phyloP scores from a whole-genome alignment of 92 coral and sea anemone genomes.

The Ricordea florida region DNA sequence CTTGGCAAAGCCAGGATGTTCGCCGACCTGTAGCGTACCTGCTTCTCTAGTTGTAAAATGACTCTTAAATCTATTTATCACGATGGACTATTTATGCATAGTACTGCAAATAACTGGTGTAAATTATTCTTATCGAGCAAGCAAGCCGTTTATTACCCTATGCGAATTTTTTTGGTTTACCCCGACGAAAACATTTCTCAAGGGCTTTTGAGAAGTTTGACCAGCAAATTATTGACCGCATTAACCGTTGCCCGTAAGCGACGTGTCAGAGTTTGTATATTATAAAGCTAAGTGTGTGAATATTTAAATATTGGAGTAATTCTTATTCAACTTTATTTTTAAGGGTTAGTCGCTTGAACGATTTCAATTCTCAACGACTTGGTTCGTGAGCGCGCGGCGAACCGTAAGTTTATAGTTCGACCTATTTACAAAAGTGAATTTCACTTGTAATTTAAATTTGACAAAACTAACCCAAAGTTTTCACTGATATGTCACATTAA shows the following conservation, averaged over 20 bases:
- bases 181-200: slow-evolving; percentile 47
- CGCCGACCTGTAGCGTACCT: slow-evolving; percentile 97
- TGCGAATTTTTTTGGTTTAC: slow-evolving; percentile 4
- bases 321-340: slow-evolving; percentile 51
- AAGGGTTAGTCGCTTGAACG: slow-evolving; percentile 75
- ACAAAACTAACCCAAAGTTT: slow-evolving; percentile 92
- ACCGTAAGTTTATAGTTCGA: not conserved
- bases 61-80: slow-evolving; percentile 59
- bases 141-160: slow-evolving; percentile 35
- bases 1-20: slow-evolving; percentile 90
- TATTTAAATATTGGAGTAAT: slow-evolving; percentile 74
- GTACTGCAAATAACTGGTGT: slow-evolving; percentile 74
- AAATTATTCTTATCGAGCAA: slow-evolving; percentile 75
- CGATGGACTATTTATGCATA: slow-evolving; percentile 71
- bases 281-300: slow-evolving; percentile 71
- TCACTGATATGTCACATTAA: slow-evolving; percentile 90
- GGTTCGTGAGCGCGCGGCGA: slow-evolving; percentile 7
- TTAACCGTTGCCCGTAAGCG: slow-evolving; percentile 61
- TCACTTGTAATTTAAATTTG: slow-evolving; percentile 84
- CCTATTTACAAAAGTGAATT: slow-evolving; percentile 68
- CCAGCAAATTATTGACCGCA: slow-evolving; percentile 56
- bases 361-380: not conserved
- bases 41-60: slow-evolving; percentile 73
- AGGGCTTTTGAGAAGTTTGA: slow-evolving; percentile 21
- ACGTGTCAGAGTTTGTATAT: slow-evolving; percentile 80